Percentiles rank a stretch among this genome's conserved stretches.
phyloP scores from a whole-genome alignment of 2,113 vertebrate genomes.

The Onychostoma macrolepis region DNA sequence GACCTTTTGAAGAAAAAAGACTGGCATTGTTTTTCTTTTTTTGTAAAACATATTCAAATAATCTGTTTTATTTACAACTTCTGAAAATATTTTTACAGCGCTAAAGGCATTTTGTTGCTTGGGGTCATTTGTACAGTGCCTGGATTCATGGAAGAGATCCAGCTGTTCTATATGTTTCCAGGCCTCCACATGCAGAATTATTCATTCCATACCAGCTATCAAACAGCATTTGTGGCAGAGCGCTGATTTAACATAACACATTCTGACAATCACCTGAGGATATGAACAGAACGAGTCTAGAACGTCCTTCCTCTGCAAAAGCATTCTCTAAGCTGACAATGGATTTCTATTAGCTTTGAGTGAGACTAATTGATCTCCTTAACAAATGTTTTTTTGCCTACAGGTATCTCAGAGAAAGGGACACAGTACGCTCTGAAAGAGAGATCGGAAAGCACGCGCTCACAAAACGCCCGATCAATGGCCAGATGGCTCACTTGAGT shows the following conservation, averaged over 20 bases:
- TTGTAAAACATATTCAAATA: neutral
- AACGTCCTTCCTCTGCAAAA: neutral
- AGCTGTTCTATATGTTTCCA: neutral
- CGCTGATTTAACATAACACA: constrained; percentile 28
- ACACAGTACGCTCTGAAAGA: constrained; percentile 23
- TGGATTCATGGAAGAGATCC: neutral
- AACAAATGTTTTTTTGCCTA: constrained; percentile 28
- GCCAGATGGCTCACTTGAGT: constrained; percentile 34
- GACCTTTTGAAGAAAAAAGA: too few relatives aligned
- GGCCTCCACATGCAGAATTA: neutral
- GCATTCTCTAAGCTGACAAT: constrained; percentile 45
- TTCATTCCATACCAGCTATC: constrained; percentile 12
- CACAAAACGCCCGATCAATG: constrained; percentile 35
- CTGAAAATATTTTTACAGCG: neutral
- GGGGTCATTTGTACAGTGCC: neutral
- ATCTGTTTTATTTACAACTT: neutral
- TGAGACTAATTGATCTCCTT: constrained; percentile 49
- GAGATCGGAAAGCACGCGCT: neutral
- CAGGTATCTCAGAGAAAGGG: constrained; percentile 33
- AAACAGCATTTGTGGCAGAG: constrained; percentile 10
- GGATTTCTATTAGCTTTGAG: constrained; percentile 48
- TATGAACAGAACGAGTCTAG: constrained; percentile 29
- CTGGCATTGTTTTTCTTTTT: neutral
- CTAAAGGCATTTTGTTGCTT: neutral
- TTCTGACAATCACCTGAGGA: constrained; percentile 44